Evolutionary conservation across 2,797 vertebrate species (phyloP).

Genomic region (Peromyscus attwateri): DNA sequence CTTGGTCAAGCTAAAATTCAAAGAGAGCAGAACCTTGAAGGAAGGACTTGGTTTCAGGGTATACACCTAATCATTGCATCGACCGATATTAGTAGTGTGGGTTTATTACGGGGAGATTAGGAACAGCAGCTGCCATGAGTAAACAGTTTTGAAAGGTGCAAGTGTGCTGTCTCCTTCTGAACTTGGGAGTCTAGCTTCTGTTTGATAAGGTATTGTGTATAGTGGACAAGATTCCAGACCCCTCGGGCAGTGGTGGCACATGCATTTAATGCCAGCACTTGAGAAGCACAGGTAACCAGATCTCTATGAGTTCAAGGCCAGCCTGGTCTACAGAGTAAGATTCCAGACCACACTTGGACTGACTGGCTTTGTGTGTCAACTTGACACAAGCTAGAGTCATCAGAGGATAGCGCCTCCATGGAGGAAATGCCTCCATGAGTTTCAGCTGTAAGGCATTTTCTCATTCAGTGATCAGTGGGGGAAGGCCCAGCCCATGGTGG

Average conservation of each 20-base stretch:
- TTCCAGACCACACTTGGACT: background rate
- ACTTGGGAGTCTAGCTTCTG: background rate
- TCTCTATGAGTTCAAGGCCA: background rate
- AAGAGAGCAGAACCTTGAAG: background rate
- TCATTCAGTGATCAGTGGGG: background rate
- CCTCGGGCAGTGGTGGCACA: background rate
- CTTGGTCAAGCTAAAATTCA: background rate
- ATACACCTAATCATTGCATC: rapidly evolving
- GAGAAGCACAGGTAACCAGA: background rate
- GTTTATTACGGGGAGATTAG: background rate
- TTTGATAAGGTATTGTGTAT: rapidly evolving
- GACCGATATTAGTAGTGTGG: rapidly evolving
- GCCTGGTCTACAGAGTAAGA: background rate
- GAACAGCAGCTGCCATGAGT: rapidly evolving
- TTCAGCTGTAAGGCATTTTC: background rate
- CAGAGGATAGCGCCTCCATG: background rate
- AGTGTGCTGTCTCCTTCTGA: rapidly evolving
- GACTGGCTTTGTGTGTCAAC: background rate
- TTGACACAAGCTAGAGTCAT: background rate
- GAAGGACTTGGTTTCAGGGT: background rate
- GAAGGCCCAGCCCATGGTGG: background rate
- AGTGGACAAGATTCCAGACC: background rate
- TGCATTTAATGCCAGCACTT: background rate
- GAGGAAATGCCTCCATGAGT: background rate
- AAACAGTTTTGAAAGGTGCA: background rate